Conservation (phyloP, 1,140 invertebrate genomes). For the Cyrtorhinus lividipennis region DNA sequence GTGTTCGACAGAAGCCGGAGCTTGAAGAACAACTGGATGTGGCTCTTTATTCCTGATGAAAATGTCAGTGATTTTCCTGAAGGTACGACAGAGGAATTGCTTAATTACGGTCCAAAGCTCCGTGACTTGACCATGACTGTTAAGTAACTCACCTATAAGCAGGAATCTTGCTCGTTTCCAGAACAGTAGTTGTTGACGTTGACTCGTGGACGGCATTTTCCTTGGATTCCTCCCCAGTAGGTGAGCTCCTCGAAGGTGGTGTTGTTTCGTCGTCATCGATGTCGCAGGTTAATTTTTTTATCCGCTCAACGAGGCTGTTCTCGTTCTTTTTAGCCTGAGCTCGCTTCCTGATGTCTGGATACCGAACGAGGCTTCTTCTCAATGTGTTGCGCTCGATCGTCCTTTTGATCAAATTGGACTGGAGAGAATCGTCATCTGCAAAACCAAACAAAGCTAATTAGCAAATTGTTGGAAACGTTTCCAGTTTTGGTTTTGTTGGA, state of each 20-base stretch:
- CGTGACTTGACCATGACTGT: too few relatives aligned
- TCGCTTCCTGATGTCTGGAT: constrained; percentile 32
- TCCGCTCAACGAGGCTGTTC: constrained; percentile 59
- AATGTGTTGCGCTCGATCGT: constrained; percentile 61
- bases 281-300: constrained; percentile 63
- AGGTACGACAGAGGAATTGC: too few relatives aligned
- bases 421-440: constrained; percentile 24
- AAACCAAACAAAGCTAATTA: constrained; percentile 21
- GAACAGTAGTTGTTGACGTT: background rate
- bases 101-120: too few relatives aligned
- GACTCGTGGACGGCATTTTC: background rate
- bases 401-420: constrained; percentile 27
- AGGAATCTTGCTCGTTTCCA: background rate
- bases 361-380: constrained; percentile 50
- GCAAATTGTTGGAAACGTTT: constrained; percentile 18
- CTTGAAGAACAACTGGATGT: constrained; percentile 14
- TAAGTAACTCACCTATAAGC: background rate
- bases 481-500: background rate
- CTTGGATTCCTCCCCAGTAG: constrained; percentile 17
- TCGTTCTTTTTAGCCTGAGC: constrained; percentile 37
- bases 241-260: constrained; percentile 23
- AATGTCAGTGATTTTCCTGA: constrained; percentile 16
- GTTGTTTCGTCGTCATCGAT: constrained; percentile 44
- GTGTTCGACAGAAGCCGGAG: constrained; percentile 22
- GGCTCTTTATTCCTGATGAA: constrained; percentile 15